Evolutionary conservation across 2,888 invertebrate genomes (phyloP), one percentile per base, ranked within the genome.

Genomic region (Caenorhabditis macrosperma): DNA sequence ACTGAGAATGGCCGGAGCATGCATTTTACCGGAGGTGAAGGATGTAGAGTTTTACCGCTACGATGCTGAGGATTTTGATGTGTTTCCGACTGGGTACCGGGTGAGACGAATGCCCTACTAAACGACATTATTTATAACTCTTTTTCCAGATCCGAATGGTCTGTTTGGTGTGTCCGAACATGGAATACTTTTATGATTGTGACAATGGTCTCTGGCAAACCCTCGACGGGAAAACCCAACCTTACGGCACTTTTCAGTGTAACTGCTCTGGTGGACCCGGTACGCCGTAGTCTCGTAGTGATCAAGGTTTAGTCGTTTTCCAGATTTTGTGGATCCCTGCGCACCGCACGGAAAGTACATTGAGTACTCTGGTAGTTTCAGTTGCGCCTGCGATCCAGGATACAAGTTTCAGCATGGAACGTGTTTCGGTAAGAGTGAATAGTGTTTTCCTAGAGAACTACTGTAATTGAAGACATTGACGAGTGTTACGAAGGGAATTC

Each of bases 391-490:
- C 28, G 38, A 67, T 15, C 17, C 26, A 12, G 78, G 78, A n/a
- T 78, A 57, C 41, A 68, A 68, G 24, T 77, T 38, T 38, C 9
- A 9, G 0, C 15, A 38, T 6, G 57, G 57, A 15, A 60, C 52
- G 1, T 75, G 75, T 35, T 9, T 15, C 2, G 75, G 75, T 75
- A 9, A 20, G 61, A 48, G n/a, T n/a, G n/a, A n/a, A n/a, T 52
- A 22, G 6, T 48, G 22, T 20, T 15, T 35, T 26, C n/a, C n/a
- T 1, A 50, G 20, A 28, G 15, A 15, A 54, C 60, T 57, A n/a
- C n/a, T n/a, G n/a, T n/a, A n/a, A n/a, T n/a, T n/a, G n/a, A 46
- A 78, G 78, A 78, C 48, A 61, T 59, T 22, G 57, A 78, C 26
- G 78, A 78, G 24, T 78, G 78, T 22, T 10, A 15, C 0, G 72